Percentiles rank a stretch among this genome's conserved stretches.
These are phyloP conservation scores for Tetragonisca angustula DNA, from an alignment of 2,888 invertebrate genomes.

Conservation along the genomic window DNA sequence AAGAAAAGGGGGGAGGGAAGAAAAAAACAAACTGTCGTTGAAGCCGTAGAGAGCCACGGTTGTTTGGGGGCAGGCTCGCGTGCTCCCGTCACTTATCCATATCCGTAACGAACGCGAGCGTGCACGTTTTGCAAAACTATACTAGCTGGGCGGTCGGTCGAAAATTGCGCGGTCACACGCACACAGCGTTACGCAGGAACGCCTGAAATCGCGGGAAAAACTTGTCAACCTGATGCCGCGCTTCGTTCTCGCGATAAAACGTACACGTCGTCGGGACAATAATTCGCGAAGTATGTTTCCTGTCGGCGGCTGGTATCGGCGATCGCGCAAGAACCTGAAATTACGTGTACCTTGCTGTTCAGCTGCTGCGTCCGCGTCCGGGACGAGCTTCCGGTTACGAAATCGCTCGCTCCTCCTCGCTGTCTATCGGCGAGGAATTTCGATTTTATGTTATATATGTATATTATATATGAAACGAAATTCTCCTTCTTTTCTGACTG, in stretches of 20 bases:
- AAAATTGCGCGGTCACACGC: constrained; percentile 56
- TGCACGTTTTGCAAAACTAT: constrained; percentile 16
- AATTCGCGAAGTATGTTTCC: constrained; percentile 68
- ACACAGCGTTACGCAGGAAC: constrained; percentile 26
- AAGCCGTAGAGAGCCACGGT: neutral
- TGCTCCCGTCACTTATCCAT: constrained; percentile 26
- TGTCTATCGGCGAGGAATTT: constrained; percentile 34
- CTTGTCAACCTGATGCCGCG: constrained; percentile 63
- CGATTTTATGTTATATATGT: constrained; percentile 20
- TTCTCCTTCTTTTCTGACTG: neutral
- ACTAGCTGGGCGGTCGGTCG: constrained; percentile 1
- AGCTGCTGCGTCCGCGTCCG: constrained; percentile 51
- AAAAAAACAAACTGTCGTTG: neutral
- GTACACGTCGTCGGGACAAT: constrained; percentile 53
- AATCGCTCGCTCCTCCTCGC: constrained; percentile 39
- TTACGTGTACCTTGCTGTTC: constrained; percentile 56
- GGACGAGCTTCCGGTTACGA: constrained; percentile 63
- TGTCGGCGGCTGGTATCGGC: constrained; percentile 59
- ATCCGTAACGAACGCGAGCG: constrained; percentile 28
- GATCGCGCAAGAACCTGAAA: constrained; percentile 56
- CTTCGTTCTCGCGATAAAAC: constrained; percentile 53
- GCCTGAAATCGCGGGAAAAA: constrained; percentile 40
- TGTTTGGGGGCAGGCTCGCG: constrained; percentile 30
- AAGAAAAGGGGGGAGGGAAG: too few relatives aligned
- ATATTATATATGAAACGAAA: constrained; percentile 12